Base-by-base conservation (phyloP, 1,140 invertebrate species). In the Ostrea edulis region DNA sequence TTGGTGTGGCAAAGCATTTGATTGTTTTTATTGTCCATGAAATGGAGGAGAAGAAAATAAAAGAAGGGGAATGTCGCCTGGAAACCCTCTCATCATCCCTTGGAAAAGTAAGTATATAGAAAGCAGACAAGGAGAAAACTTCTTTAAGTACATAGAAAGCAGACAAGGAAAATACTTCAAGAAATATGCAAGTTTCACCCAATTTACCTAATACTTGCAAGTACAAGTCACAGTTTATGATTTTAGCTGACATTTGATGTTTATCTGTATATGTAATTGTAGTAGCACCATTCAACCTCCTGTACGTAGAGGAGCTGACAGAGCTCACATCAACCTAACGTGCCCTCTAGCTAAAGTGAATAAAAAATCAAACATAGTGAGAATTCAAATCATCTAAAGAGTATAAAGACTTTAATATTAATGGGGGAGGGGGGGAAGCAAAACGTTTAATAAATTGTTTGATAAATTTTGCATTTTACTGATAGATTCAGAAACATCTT, bases 91-190 rank as follows among this genome's bases (percentile, higher is more conserved):
- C n/a, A 22, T 8, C 62, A n/a, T 68, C 17, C 62, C 17, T n/a
- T n/a, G n/a, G n/a, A n/a, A n/a, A n/a, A n/a, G n/a, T n/a, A n/a
- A n/a, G n/a, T n/a, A n/a, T n/a, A n/a, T n/a, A n/a, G n/a, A n/a
- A n/a, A n/a, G n/a, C n/a, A n/a, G n/a, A n/a, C n/a, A 68, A 68
- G 62, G 62, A 68, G 14, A 35, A 85, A 25, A 85, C 1, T 85
- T 85, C 35, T 85, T 85, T 25, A 8, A 14, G 29, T 44, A 85
- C 17, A 85, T 85, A 25, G 58, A 65, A 25, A 85, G 84, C 20
- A 62, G 55, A n/a, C 84, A 85, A 68, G 84, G 84, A 20, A 85
- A 85, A 29, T 17, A 85, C 62, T 85, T 85, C 25, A 85, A 85
- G 44, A 58, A 51, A 25, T 85, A 85, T 85, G 84, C 65, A 85